Conservation (phyloP, 2,888 invertebrate genomes). For the Rhamphomyia laevipes region DNA sequence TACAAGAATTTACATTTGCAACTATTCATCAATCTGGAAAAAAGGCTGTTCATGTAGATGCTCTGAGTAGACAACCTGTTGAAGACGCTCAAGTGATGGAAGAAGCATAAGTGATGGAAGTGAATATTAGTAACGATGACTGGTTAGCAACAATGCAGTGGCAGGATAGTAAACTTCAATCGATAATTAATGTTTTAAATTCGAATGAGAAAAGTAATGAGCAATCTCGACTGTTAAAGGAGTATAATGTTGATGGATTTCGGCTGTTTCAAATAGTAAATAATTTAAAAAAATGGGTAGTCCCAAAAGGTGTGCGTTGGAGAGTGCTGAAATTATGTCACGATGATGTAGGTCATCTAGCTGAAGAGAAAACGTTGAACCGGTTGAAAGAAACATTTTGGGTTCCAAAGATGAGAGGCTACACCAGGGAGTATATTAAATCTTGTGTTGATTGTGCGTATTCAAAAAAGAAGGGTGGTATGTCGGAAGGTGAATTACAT, state of each 20-base stretch:
- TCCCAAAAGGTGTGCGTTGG: constrained; percentile 1
- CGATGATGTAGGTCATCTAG: constrained; percentile 6
- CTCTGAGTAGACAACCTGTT: background rate
- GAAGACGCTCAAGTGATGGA: no score
- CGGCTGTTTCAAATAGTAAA: no score
- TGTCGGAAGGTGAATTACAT: constrained; percentile 3
- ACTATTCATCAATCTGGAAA: background rate
- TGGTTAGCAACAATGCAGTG: no score
- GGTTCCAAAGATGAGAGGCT: no score
- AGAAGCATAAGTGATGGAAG: no score
- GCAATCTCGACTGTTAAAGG: no score
- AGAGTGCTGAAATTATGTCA: constrained; percentile 6
- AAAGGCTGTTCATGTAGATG: background rate
- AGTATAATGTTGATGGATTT: no score
- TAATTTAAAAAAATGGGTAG: no score
- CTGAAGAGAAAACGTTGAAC: constrained; percentile 2
- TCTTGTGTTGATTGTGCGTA: constrained; percentile 5
- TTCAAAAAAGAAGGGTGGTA: background rate
- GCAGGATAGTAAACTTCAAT: no score
- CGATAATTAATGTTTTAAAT: no score
- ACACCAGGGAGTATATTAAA: constrained; percentile 4
- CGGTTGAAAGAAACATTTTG: background rate
- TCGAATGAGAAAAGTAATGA: no score
- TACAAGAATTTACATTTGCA: background rate
- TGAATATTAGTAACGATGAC: no score